Percentiles rank a stretch among this genome's conserved stretches.
phyloP scores from a whole-genome alignment of 1,140 invertebrate species.

The Musca domestica region DNA sequence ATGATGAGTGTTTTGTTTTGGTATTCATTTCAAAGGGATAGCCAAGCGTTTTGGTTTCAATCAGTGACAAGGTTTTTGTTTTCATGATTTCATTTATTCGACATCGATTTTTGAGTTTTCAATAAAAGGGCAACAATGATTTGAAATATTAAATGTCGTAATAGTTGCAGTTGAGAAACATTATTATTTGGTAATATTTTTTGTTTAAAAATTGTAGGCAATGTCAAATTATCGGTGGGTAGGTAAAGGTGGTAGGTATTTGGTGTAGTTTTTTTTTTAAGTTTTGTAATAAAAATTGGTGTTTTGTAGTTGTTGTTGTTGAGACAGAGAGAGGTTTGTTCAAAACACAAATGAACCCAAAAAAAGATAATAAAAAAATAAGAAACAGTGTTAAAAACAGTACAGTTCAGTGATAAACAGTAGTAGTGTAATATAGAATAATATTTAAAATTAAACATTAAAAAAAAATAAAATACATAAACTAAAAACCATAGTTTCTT shows the following conservation, averaged over 20 bases:
- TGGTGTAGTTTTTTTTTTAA: not conserved
- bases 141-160: not conserved
- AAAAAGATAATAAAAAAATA: slow-evolving; percentile 5
- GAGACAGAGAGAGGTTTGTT: not conserved
- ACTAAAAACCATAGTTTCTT: not conserved
- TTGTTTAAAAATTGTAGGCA: too few species aligned
- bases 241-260: not conserved
- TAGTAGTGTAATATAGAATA: not conserved
- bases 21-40: too few species aligned
- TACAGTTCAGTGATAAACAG: too few species aligned
- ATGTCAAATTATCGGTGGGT: not conserved
- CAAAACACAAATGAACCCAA: slow-evolving; percentile 1
- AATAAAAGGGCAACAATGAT: too few species aligned
- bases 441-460: not conserved
- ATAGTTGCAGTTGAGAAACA: slow-evolving; percentile 22
- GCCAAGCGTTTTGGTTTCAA: too few species aligned
- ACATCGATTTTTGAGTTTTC: too few species aligned
- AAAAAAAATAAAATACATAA: not conserved
- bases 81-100: too few species aligned
- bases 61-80: too few species aligned
- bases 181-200: not conserved
- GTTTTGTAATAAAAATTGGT: not conserved
- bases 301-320: not conserved
- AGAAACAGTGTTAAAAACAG: not conserved
- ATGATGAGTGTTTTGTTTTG: slow-evolving; percentile 2